Conservation (phyloP, 2,113 vertebrate species). For the Catharus bicknelli region DNA sequence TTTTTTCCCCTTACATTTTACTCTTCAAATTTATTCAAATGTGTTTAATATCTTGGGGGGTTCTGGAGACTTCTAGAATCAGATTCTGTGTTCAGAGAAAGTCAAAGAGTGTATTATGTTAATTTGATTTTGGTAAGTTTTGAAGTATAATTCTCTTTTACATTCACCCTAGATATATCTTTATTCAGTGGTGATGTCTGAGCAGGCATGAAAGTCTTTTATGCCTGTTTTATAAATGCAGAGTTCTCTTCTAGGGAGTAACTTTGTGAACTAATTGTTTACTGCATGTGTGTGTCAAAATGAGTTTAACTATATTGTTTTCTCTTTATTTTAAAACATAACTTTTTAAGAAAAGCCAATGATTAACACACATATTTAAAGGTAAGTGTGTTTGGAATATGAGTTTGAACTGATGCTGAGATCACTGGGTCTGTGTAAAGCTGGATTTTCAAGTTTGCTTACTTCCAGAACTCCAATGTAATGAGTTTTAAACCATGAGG, state of each 20-base stretch:
- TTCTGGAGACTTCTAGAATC: not conserved
- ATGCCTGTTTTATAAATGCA: not conserved
- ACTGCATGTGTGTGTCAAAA: not conserved
- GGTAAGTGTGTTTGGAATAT: not conserved
- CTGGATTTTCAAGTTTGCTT: not conserved
- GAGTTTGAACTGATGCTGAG: not conserved
- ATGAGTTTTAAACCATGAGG: not conserved
- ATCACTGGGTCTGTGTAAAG: not conserved
- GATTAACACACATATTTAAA: not conserved
- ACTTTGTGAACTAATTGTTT: not conserved
- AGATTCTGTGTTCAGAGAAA: not conserved
- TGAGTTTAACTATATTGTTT: not conserved
- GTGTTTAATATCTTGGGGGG: not conserved
- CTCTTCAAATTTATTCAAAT: not conserved
- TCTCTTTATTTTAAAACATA: not conserved
- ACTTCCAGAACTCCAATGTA: not conserved
- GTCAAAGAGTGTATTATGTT: not conserved
- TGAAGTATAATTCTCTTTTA: not conserved
- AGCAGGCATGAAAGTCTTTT: not conserved
- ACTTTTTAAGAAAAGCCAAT: not conserved
- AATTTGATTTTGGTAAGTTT: not conserved
- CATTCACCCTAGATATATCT: not conserved
- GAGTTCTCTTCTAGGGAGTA: not conserved
- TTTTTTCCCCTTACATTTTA: not conserved
- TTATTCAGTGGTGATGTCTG: not conserved